A percentile compares a stretch with the other conserved stretches of the same genome.
These are phyloP conservation scores for Oscheius sp. DNA, from an alignment of 1,140 invertebrate genomes.

Conservation along the genomic window DNA sequence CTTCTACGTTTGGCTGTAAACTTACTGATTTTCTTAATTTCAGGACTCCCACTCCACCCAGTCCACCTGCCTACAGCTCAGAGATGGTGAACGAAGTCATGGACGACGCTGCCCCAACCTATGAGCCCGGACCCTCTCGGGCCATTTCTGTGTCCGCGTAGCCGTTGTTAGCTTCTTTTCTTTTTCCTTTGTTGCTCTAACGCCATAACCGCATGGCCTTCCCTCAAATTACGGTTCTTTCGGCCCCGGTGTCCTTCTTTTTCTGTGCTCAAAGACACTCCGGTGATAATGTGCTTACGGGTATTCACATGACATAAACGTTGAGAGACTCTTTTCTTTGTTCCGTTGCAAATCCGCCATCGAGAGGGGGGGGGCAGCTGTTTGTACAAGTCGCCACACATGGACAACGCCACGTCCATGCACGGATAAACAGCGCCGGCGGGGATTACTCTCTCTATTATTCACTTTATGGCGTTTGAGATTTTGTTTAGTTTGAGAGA, in stretches of 20 bases:
- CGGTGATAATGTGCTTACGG: background rate
- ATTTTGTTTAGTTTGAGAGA: too few species aligned
- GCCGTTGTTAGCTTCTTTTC: background rate
- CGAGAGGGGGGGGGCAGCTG: too few species aligned
- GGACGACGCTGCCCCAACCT: background rate
- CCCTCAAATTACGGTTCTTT: too few species aligned
- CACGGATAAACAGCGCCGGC: too few species aligned
- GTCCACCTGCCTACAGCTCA: background rate
- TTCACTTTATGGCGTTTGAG: too few species aligned
- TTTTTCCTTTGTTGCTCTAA: constrained; percentile 1
- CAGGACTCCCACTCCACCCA: background rate
- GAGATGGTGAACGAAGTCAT: background rate
- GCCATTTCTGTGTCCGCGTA: background rate
- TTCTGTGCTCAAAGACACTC: background rate
- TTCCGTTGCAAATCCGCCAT: too few species aligned
- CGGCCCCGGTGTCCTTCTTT: background rate
- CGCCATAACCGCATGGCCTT: background rate
- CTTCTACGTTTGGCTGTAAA: too few species aligned
- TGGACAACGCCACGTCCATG: background rate
- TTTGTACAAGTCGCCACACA: background rate
- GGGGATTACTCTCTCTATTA: too few species aligned
- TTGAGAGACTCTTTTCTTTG: too few species aligned
- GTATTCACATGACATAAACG: too few species aligned
- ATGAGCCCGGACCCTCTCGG: background rate
- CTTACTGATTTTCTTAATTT: too few species aligned